phyloP scores from a whole-genome alignment of 2,888 invertebrate species.

The Hoplodrina blanda region DNA sequence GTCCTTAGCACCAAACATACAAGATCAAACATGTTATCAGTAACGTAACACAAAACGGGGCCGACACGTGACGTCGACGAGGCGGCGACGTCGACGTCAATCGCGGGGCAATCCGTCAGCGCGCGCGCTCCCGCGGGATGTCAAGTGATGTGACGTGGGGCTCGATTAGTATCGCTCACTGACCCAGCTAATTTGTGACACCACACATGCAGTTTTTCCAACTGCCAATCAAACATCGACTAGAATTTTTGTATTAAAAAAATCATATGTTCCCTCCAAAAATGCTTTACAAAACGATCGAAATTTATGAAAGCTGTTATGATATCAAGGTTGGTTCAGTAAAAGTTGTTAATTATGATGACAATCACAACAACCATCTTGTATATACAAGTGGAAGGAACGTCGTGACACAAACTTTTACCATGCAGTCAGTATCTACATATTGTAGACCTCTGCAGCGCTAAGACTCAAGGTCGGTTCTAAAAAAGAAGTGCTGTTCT shows the following conservation, averaged over 20 bases:
- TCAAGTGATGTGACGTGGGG: conserved; percentile 40
- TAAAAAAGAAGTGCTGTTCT: too few species aligned
- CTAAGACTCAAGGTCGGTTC: too few species aligned
- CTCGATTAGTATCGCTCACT: conserved; percentile 68
- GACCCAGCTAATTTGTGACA: conserved; percentile 77
- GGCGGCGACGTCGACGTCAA: conserved; percentile 68
- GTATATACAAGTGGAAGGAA: too few species aligned
- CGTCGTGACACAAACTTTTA: too few species aligned
- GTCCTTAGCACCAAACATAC: conserved; percentile 42
- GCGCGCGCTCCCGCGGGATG: conserved; percentile 71
- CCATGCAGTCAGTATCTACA: too few species aligned
- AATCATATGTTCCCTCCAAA: not conserved
- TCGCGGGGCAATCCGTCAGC: conserved; percentile 84
- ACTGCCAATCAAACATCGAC: conserved; percentile 42
- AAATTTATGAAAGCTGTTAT: too few species aligned
- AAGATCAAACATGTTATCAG: conserved; percentile 71
- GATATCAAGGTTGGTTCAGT: too few species aligned
- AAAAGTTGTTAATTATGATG: too few species aligned
- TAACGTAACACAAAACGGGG: conserved; percentile 60
- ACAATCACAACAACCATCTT: too few species aligned
- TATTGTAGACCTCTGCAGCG: too few species aligned
- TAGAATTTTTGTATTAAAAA: conserved; percentile 22
- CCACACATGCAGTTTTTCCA: conserved; percentile 57
- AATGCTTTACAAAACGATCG: too few species aligned
- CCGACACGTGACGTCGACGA: conserved; percentile 71